A percentile compares a stretch with the other conserved stretches of the same genome.
Evolutionary conservation across 2,888 invertebrate species (phyloP).

Genomic region (Mimas tiliae): DNA sequence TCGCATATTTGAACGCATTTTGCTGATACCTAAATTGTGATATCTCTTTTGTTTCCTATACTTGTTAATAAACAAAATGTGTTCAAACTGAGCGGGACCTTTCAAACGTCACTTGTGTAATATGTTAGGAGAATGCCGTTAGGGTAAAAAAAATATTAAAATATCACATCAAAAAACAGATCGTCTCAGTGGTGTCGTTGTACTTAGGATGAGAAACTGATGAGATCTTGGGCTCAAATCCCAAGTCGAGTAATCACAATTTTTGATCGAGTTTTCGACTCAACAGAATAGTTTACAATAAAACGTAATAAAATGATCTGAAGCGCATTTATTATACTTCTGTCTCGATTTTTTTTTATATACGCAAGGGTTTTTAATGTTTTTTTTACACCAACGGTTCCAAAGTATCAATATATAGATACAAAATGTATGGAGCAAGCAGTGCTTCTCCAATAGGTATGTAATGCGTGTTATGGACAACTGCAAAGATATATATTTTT

Average conservation of each 20-base stretch:
- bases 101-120: not conserved
- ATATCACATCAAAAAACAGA: not conserved
- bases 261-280: too few species aligned
- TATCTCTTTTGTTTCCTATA: slow-evolving; percentile 20
- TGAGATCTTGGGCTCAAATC: too few species aligned
- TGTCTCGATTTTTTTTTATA: not conserved
- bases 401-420: slow-evolving; percentile 12
- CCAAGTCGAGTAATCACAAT: too few species aligned
- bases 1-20: slow-evolving; percentile 20
- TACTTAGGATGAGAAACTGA: too few species aligned
- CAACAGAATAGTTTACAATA: not conserved
- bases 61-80: slow-evolving; percentile 8
- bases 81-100: not conserved
- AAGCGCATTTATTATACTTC: not conserved
- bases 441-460: slow-evolving; percentile 12
- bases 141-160: not conserved
- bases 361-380: too few species aligned
- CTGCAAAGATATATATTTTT: slow-evolving; percentile 8
- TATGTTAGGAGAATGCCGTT: not conserved
- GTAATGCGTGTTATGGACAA: not conserved
- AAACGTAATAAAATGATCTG: slow-evolving; percentile 4
- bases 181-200: too few species aligned
- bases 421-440: slow-evolving; percentile 13
- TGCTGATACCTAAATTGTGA: slow-evolving; percentile 12
- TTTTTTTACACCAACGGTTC: not conserved